phyloP scores from a whole-genome alignment of 1,140 invertebrate genomes.

The Drosophila chauvacae region DNA sequence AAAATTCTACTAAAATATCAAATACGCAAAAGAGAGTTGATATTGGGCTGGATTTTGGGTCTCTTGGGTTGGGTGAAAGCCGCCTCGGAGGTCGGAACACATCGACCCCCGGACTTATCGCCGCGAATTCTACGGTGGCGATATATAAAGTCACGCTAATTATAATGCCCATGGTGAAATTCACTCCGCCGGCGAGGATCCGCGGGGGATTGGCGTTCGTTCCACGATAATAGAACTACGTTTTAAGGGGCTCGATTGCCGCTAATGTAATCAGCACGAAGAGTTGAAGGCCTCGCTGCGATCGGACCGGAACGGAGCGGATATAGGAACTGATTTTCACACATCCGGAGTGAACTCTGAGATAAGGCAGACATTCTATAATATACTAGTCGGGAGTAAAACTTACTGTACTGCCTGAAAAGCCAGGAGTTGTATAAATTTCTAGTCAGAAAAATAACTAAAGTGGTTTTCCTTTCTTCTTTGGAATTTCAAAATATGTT shows the following conservation, averaged over 20 bases:
- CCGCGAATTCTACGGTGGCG: constrained; percentile 21
- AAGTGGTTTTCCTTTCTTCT: constrained; percentile 1
- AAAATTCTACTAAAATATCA: constrained; percentile 74
- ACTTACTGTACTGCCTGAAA: background rate
- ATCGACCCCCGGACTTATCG: constrained; percentile 32
- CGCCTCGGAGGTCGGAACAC: constrained; percentile 17
- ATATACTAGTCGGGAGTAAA: background rate
- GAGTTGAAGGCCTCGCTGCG: constrained; percentile 5
- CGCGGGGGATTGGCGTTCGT: constrained; percentile 5
- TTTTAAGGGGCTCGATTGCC: constrained; percentile 33
- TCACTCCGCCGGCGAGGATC: constrained; percentile 7
- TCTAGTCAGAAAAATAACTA: background rate
- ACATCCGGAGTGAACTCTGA: constrained; percentile 19
- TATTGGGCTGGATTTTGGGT: constrained; percentile 2
- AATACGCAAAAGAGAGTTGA: constrained; percentile 48
- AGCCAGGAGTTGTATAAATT: background rate
- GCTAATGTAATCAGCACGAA: constrained; percentile 31
- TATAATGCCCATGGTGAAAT: constrained; percentile 45
- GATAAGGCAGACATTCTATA: constrained; percentile 2
- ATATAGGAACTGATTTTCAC: constrained; percentile 16
- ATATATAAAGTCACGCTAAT: constrained; percentile 21
- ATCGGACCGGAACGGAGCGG: constrained; percentile 22
- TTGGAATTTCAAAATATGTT: constrained; percentile 47
- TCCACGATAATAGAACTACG: constrained; percentile 21
- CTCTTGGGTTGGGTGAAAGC: constrained; percentile 33